Base-by-base conservation (phyloP, 2,113 vertebrate genomes). In the Phycodurus eques region DNA sequence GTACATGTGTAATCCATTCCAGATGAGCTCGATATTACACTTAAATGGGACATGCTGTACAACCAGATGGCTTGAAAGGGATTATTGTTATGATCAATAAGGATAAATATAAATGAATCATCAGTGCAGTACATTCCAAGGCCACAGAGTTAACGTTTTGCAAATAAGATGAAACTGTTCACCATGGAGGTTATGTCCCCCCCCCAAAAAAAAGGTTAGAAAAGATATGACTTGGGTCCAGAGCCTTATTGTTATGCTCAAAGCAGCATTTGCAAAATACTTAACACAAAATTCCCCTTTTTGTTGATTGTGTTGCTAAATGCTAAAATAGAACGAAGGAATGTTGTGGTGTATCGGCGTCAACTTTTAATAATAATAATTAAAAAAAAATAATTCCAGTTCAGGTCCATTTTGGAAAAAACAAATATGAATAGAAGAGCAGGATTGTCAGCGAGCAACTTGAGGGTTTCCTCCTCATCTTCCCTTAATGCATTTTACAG, bases 401-500 rank as follows among this genome's bases (percentile, higher is more conserved):
- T 77, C 59, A 73, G 73, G 68, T 78, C 68, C 53, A 74, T 75
- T 86, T 90, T 91, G 82, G 86, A 77, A 76, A 27, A 79, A 81
- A 62, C n/a, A 43, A 64, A 66, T 61, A 61, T 54, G 69, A 47
- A 22, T 15, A 51, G 62, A 1, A 54, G 65, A 68, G 4, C 35
- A 74, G 71, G 85, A 86, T 83, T 84, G 76, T 85, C 83, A 73
- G 73, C 67, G 64, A 83, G 77, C 79, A 80, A 76, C 71, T 81
- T 15, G 7, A 17, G 6, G 0, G 5, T 46, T 35, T 14, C 57
- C 20, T 22, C 57, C 59, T 35, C 53, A 4, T n/a, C 35, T 42
- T 11, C 31, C 7, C 19, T 1, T 39, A 63, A 63, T 17, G 35
- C 60, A 39, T 63, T 39, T 39, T 39, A 39, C 33, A 6, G 17